Evolutionary conservation across 2,113 vertebrate species (phyloP), one percentile per base, ranked within the genome.

Genomic region (Syrmaticus mikado): DNA sequence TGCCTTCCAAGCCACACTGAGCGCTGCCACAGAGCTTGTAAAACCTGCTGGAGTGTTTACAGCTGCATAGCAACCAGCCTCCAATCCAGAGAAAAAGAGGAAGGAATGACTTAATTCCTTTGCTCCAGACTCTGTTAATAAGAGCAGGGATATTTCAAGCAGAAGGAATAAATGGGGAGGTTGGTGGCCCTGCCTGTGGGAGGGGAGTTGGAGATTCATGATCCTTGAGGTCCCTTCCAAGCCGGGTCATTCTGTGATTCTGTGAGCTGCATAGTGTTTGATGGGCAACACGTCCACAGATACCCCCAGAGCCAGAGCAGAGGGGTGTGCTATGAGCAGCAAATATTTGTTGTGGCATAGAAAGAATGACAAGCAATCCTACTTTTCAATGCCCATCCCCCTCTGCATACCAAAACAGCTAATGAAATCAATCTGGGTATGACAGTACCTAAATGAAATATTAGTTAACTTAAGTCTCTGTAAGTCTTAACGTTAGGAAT

Each of bases 41-140:
- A 89, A 92, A 90, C 93, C 93, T 90, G 90, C 83, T n/a, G 17
- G 41, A 5, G 86, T 1, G 28, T 71, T 77, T 32, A 6, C 8
- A 4, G 2, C 90, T 34, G 70, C 66, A 8, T 6, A 89, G 70
- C 90, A 75, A 18, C 45, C 1, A 20, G 34, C 34, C 58, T n/a
- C 11, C 13, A 12, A 45, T 82, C 70, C 53, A 2, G 1, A 27
- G 70, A 32, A 53, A 48, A 55, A 65, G 72, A 28, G 82, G 25
- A 27, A 28, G 74, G 52, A 36, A 74, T 15, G 28, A 5, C 48
- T 70, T 65, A 18, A 85, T 75, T 66, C 60, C 62, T 65, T 72
- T 8, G 13, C 80, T 90, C 11, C 21, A 40, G 79, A 34, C 61
- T 71, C 41, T 18, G 2, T 25, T 4, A 25, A 3, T 10, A 65